Evolutionary conservation across 2,888 invertebrate genomes (phyloP).

Genomic region (Cerastoderma edule): DNA sequence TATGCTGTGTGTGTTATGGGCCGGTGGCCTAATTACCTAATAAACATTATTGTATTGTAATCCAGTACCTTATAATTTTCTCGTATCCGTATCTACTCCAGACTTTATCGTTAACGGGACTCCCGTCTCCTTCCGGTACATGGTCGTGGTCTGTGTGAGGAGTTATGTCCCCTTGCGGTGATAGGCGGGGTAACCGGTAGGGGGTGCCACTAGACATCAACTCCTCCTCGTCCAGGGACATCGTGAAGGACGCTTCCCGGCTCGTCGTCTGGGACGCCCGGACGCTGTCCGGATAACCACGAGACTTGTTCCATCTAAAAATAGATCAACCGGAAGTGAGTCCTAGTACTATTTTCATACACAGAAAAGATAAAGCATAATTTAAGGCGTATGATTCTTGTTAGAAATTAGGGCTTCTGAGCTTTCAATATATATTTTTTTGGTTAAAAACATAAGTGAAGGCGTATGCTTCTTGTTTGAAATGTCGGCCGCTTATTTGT

Average conservation of each 20-base stretch:
- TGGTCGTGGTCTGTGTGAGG: constrained; percentile 33
- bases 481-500: too few relatives aligned
- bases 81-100: constrained; percentile 73
- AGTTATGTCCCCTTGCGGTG: constrained; percentile 57
- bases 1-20: too few relatives aligned
- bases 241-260: constrained; percentile 57
- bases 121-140: constrained; percentile 29
- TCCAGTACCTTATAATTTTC: constrained; percentile 67
- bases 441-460: too few relatives aligned
- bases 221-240: constrained; percentile 58
- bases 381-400: neutral
- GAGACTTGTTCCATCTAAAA: constrained; percentile 68
- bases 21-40: too few relatives aligned
- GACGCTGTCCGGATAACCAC: constrained; percentile 47
- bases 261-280: constrained; percentile 37
- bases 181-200: constrained; percentile 70
- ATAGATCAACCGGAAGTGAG: too few relatives aligned
- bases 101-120: constrained; percentile 54
- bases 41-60: too few relatives aligned
- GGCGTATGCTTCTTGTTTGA: too few relatives aligned
- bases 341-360: too few relatives aligned
- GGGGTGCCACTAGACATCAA: constrained; percentile 50
- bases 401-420: too few relatives aligned
- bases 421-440: too few relatives aligned
- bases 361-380: neutral